These are phyloP conservation scores for Steinernema feltiae DNA, from an alignment of 1,140 invertebrate species.

Conservation along the genomic window DNA sequence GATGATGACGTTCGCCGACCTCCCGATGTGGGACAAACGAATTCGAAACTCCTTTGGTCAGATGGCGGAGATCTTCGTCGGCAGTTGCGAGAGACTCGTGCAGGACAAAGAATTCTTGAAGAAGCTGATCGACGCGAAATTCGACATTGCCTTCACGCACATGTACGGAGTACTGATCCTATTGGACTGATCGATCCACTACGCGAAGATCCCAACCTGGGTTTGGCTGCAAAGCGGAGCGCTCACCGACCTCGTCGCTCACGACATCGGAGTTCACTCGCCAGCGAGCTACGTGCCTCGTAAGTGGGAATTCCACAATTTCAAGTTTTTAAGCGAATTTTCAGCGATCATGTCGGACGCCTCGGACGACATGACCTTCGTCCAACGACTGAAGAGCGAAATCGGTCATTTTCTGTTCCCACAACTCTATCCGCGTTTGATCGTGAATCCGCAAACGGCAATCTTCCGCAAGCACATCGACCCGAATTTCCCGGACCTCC, in stretches of 20 bases:
- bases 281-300: conserved; percentile 13
- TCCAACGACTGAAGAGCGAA: conserved; percentile 21
- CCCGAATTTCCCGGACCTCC: conserved; percentile 19
- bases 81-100: not conserved
- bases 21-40: conserved; percentile 1
- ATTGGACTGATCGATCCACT: conserved; percentile 20
- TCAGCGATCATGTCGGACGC: conserved; percentile 21
- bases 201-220: conserved; percentile 20
- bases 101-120: conserved; percentile 9
- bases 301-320: too few species aligned
- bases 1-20: not conserved
- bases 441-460: conserved; percentile 14
- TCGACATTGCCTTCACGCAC: conserved; percentile 23
- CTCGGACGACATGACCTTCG: conserved; percentile 22
- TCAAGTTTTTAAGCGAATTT: not conserved
- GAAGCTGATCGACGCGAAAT: conserved; percentile 3
- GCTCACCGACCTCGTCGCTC: conserved; percentile 9
- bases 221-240: conserved; percentile 18
- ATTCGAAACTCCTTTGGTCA: not conserved
- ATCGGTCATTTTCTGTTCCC: conserved; percentile 18
- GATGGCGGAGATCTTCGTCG: not conserved
- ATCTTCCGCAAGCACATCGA: conserved; percentile 22
- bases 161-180: conserved; percentile 21
- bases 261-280: not conserved
- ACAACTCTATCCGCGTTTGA: not conserved